Evolutionary conservation across 2,113 vertebrate species (phyloP), one percentile per base, ranked within the genome.

Genomic region (Cynocephalus volans): DNA sequence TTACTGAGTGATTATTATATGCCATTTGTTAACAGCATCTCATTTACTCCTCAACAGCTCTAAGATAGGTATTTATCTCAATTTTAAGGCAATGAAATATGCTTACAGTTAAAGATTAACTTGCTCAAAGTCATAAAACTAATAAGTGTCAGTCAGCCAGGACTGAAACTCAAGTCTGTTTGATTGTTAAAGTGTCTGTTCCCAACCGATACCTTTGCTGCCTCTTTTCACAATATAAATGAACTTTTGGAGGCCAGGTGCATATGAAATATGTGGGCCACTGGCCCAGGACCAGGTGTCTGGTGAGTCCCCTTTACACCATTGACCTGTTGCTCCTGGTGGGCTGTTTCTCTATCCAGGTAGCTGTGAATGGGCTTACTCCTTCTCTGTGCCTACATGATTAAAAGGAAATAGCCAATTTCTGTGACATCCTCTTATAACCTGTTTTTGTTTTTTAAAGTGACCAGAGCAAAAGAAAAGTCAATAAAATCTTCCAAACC

Each of bases 71-170:
- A 48, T 90, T 79, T 45, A 31, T 72, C n/a, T 93, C 21, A 24
- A 8, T 70, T 86, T 80, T 92, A 76, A 96, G 95, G 60, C 62
- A 69, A 8, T 48, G 28, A 88, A 76, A 80, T 69, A 64, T 12
- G 15, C 45, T 52, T 60, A 48, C 1, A 64, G 56, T 80, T 85
- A 76, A 0, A 64, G 33, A 50, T 80, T 76, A 76, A 92, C 67
- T 94, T 76, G 48, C n/a, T 87, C 18, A 26, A 17, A 84, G 84
- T 65, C 54, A 85, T 45, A 50, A 13, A 64, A 58, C 17, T 89
- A 11, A 14, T 88, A 48, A 85, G 23, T 58, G 28, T 48, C 56
- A 60, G 28, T 48, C 56, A 60, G 52, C 58, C n/a, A 73, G 26
- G 26, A 65, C 70, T 95, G n/a, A 41, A 56, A 33, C 18, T 80